phyloP scores from a whole-genome alignment of 2,113 vertebrate genomes.

The Labrus mixtus region DNA sequence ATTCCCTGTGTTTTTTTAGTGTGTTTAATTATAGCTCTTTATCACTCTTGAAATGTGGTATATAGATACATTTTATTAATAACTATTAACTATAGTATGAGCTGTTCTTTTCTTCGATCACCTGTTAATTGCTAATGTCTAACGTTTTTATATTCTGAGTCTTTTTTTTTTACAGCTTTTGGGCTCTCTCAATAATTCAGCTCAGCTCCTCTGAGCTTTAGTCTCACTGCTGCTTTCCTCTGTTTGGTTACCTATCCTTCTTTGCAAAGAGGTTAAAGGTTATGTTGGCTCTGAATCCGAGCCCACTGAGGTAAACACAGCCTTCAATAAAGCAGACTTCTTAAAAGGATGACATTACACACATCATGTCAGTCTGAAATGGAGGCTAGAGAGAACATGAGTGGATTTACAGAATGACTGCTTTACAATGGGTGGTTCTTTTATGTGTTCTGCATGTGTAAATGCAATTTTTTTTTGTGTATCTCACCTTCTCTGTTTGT shows the following conservation, averaged over 20 bases:
- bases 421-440: constrained; percentile 38
- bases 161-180: constrained; percentile 17
- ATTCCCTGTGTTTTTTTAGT: too few species aligned
- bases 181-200: constrained; percentile 51
- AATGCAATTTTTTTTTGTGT: constrained; percentile 37
- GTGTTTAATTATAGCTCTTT: too few species aligned
- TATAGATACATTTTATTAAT: too few species aligned
- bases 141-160: constrained; percentile 39
- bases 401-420: constrained; percentile 38
- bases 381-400: constrained; percentile 14
- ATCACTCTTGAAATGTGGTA: too few species aligned
- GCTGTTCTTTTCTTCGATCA: constrained; percentile 23
- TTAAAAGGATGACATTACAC: constrained; percentile 49
- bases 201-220: constrained; percentile 57
- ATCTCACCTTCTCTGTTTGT: constrained; percentile 57
- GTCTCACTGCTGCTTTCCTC: constrained; percentile 45
- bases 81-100: too few species aligned
- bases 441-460: not conserved
- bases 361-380: constrained; percentile 41
- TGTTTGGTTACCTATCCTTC: constrained; percentile 61
- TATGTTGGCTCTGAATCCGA: constrained; percentile 59
- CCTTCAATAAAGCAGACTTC: constrained; percentile 45
- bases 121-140: constrained; percentile 62
- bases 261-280: constrained; percentile 65
- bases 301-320: constrained; percentile 68